phyloP scores from a whole-genome alignment of 2,797 vertebrate species.

The Squalus acanthias region DNA sequence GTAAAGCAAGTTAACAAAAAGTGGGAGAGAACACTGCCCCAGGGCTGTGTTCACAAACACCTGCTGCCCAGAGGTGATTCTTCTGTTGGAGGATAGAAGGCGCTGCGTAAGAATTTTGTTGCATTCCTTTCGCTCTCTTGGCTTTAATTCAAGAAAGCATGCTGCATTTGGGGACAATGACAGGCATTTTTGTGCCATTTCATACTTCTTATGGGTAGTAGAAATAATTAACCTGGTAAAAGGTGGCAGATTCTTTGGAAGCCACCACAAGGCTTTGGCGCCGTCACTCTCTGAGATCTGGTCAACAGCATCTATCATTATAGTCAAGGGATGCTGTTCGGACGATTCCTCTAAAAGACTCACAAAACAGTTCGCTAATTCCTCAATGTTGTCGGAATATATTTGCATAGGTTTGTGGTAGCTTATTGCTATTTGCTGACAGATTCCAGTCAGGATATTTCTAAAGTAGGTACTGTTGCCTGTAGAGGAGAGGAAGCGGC shows the following conservation, averaged over 20 bases:
- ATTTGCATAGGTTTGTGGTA: conserved; percentile 45
- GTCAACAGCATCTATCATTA: conserved; percentile 64
- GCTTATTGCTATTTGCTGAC: conserved; percentile 52
- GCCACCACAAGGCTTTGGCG: conserved; percentile 48
- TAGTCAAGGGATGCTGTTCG: conserved; percentile 51
- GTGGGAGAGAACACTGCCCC: conserved; percentile 53
- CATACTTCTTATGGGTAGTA: conserved; percentile 47
- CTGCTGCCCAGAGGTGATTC: conserved; percentile 71
- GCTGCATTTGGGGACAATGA: conserved; percentile 46
- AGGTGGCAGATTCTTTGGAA: conserved; percentile 58
- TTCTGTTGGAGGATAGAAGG: conserved; percentile 55
- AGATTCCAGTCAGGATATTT: conserved; percentile 55
- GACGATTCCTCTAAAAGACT: conserved; percentile 55
- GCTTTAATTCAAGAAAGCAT: conserved; percentile 49
- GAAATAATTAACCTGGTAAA: conserved; percentile 60
- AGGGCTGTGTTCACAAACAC: conserved; percentile 63
- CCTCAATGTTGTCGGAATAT: conserved; percentile 40
- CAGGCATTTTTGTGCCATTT: conserved; percentile 48
- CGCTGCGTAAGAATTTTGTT: conserved; percentile 53
- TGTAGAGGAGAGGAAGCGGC: conserved; percentile 50
- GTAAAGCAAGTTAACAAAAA: conserved; percentile 61
- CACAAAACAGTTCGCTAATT: conserved; percentile 52
- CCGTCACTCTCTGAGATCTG: conserved; percentile 46
- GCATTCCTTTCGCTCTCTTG: conserved; percentile 53
- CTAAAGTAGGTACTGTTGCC: conserved; percentile 46